Evolutionary conservation across 2,113 vertebrate genomes (phyloP).

Genomic region (Dromiciops gliroides): DNA sequence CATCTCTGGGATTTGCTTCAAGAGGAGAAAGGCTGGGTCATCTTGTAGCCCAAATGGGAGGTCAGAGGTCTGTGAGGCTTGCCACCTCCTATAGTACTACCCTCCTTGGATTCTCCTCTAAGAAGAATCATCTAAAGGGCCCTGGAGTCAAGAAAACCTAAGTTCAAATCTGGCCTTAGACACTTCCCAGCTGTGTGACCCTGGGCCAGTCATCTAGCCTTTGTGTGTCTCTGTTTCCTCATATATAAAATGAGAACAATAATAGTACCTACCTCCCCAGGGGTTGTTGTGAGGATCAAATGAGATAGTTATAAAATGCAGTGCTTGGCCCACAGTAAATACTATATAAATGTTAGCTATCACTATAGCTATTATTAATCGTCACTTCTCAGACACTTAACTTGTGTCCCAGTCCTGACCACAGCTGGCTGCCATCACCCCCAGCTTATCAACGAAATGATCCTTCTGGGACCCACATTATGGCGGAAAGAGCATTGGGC

Average conservation of each 20-base stretch:
- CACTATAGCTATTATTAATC: neutral
- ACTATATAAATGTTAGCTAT: neutral
- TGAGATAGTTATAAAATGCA: neutral
- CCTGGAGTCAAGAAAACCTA: neutral
- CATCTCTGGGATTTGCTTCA: neutral
- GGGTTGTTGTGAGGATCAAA: neutral
- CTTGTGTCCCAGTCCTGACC: neutral
- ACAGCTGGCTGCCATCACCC: neutral
- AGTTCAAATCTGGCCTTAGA: neutral
- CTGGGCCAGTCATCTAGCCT: neutral
- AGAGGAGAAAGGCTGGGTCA: neutral
- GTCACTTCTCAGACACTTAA: neutral
- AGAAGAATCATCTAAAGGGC: too few species aligned
- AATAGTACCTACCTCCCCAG: neutral
- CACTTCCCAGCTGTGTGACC: neutral
- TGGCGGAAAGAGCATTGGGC: neutral
- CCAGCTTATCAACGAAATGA: too few species aligned
- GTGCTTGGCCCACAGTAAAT: neutral
- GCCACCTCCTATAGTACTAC: neutral
- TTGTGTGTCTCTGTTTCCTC: neutral
- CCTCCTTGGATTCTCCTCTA: neutral
- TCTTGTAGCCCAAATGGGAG: neutral
- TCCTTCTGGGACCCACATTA: too few species aligned
- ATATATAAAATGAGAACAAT: too few species aligned
- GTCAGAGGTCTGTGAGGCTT: neutral